A percentile compares a stretch with the other conserved stretches of the same genome.
Conservation (phyloP, 2,797 vertebrate genomes). For the Triplophysa bombifrons region DNA sequence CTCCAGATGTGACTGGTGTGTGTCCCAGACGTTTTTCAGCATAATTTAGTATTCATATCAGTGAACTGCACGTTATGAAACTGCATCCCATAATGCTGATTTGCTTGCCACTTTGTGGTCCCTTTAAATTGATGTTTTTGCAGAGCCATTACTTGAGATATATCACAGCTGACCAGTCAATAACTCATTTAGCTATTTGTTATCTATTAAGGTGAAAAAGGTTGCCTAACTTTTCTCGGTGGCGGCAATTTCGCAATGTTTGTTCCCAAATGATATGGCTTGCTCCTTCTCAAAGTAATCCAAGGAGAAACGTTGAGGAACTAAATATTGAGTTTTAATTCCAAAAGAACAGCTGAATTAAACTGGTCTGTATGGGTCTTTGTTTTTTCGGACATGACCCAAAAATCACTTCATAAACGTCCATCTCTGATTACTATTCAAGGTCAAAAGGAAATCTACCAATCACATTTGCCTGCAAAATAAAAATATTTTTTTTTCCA, state of each 20-base stretch:
- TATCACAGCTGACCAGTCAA: constrained; percentile 25
- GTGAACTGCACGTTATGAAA: neutral
- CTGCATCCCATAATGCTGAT: constrained; percentile 1
- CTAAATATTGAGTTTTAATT: constrained; percentile 30
- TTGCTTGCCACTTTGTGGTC: neutral
- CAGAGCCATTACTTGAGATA: constrained; percentile 1
- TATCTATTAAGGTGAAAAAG: constrained; percentile 23
- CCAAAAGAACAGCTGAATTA: constrained; percentile 25
- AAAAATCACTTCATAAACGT: neutral
- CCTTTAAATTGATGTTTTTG: constrained; percentile 15
- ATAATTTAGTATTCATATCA: constrained; percentile 27
- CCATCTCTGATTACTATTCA: too few species aligned
- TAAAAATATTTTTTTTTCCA: neutral
- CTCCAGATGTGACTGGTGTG: constrained; percentile 26
- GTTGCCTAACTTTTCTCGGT: constrained; percentile 20
- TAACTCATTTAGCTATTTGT: constrained; percentile 32
- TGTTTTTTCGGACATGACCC: constrained; percentile 27
- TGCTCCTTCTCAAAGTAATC: constrained; percentile 39
- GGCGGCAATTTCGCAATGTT: constrained; percentile 12
- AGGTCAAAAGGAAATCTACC: neutral
- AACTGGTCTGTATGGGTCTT: constrained; percentile 14
- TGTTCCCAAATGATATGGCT: constrained; percentile 18
- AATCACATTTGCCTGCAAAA: neutral
- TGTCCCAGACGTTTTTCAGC: constrained; percentile 18
- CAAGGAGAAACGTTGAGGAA: constrained; percentile 42